phyloP scores from a whole-genome alignment of 2,113 vertebrate species.

The Ptilonorhynchus violaceus region DNA sequence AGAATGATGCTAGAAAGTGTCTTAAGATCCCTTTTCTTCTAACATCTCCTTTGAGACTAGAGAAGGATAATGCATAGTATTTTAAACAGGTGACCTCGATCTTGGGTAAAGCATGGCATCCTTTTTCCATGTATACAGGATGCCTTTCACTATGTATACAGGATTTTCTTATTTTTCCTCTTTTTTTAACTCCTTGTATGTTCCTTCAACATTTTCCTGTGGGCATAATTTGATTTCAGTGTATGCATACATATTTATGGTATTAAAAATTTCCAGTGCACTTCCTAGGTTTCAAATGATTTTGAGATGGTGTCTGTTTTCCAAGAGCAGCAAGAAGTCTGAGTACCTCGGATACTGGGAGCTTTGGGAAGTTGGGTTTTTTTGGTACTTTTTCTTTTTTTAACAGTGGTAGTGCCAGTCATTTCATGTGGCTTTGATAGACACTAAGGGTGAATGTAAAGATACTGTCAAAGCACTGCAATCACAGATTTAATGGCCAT shows the following conservation, averaged over 20 bases:
- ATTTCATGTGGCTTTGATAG: neutral
- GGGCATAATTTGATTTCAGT: neutral
- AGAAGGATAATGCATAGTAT: neutral
- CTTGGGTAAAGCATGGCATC: neutral
- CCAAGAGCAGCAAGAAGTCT: neutral
- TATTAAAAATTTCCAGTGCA: neutral
- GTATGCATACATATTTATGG: accelerated
- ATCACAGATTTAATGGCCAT: neutral
- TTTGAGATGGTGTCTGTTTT: neutral
- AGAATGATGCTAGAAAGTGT: neutral
- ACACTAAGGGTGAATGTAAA: neutral
- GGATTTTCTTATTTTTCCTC: neutral
- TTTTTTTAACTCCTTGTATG: neutral
- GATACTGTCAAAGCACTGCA: neutral
- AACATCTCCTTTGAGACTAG: neutral
- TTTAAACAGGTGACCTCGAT: neutral
- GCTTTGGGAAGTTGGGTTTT: neutral
- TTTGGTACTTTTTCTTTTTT: neutral
- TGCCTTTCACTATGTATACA: neutral
- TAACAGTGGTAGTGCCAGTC: neutral
- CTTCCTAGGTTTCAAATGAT: neutral
- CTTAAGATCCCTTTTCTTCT: neutral
- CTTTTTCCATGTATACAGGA: neutral
- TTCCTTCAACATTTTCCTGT: neutral
- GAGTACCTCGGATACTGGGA: neutral